Percentiles rank a stretch among this genome's conserved stretches.
Evolutionary conservation across 1,140 invertebrate species (phyloP).

Genomic region (Drosophila setifemur): DNA sequence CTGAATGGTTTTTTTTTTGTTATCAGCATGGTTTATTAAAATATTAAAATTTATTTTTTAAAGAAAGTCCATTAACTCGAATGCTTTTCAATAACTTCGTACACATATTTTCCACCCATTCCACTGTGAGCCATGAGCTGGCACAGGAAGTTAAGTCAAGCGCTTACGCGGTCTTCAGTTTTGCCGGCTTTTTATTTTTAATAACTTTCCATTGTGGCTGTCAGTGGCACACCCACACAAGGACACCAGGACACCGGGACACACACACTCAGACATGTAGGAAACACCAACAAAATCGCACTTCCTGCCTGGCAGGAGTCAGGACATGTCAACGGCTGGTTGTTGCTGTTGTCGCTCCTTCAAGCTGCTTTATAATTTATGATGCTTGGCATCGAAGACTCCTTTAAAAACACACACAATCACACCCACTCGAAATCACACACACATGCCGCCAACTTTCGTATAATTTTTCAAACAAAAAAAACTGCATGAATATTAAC

Average conservation of each 20-base stretch:
- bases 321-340: constrained; percentile 57
- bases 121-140: too few relatives aligned
- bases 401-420: constrained; percentile 5
- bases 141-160: constrained; percentile 14
- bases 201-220: constrained; percentile 75
- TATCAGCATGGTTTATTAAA: too few relatives aligned
- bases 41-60: too few relatives aligned
- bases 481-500: constrained; percentile 79
- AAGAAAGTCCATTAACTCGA: too few relatives aligned
- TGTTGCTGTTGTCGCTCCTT: constrained; percentile 42
- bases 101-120: too few relatives aligned
- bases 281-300: too few relatives aligned
- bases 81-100: too few relatives aligned
- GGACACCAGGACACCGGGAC: too few relatives aligned
- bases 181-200: constrained; percentile 55
- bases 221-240: constrained; percentile 53
- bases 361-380: constrained; percentile 79
- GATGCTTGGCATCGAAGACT: constrained; percentile 72
- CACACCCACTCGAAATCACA: neutral
- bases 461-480: constrained; percentile 69
- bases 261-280: constrained; percentile 15
- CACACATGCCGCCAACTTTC: constrained; percentile 69
- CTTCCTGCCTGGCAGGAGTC: constrained; percentile 27
- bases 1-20: too few relatives aligned
- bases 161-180: constrained; percentile 53